A percentile compares a stretch with the other conserved stretches of the same genome.
Evolutionary conservation across 2,888 invertebrate species (phyloP).

Genomic region (Pristionchus arcanus): DNA sequence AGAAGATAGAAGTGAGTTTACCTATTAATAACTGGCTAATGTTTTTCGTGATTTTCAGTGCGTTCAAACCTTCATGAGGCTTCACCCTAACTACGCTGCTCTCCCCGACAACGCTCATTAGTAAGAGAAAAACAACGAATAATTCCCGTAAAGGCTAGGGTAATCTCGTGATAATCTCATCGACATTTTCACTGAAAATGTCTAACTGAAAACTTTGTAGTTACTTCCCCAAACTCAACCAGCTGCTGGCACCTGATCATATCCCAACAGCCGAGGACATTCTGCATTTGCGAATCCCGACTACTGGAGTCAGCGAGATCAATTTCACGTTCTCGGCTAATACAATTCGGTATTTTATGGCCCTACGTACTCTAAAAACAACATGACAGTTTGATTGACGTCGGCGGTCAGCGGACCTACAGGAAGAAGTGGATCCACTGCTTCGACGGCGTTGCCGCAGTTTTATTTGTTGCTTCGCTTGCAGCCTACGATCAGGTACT

Average conservation of each 20-base stretch:
- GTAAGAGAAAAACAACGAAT: background rate
- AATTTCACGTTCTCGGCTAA: conserved; percentile 57
- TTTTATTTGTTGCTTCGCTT: conserved; percentile 61
- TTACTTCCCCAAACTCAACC: background rate
- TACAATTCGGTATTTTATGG: background rate
- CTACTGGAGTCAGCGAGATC: conserved; percentile 62
- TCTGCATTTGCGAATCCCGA: conserved; percentile 60
- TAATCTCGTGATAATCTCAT: too few relatives aligned
- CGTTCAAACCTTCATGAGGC: background rate
- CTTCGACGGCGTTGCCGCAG: conserved; percentile 63
- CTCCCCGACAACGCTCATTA: conserved; percentile 27
- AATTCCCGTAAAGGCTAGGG: too few relatives aligned
- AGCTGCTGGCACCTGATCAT: background rate
- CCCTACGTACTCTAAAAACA: too few relatives aligned
- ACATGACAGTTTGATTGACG: conserved; percentile 61
- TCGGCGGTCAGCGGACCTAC: conserved; percentile 64
- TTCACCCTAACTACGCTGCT: background rate
- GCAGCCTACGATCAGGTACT: conserved; percentile 60
- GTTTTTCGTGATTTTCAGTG: background rate
- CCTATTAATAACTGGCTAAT: too few relatives aligned
- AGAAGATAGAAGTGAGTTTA: too few relatives aligned
- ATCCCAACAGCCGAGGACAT: conserved; percentile 59
- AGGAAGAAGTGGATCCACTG: conserved; percentile 66
- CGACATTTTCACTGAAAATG: too few relatives aligned
- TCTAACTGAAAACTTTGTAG: background rate